A percentile compares a stretch with the other conserved stretches of the same genome.
Evolutionary conservation across 2,113 vertebrate genomes (phyloP).

Genomic region (Pelmatolapia mariae): DNA sequence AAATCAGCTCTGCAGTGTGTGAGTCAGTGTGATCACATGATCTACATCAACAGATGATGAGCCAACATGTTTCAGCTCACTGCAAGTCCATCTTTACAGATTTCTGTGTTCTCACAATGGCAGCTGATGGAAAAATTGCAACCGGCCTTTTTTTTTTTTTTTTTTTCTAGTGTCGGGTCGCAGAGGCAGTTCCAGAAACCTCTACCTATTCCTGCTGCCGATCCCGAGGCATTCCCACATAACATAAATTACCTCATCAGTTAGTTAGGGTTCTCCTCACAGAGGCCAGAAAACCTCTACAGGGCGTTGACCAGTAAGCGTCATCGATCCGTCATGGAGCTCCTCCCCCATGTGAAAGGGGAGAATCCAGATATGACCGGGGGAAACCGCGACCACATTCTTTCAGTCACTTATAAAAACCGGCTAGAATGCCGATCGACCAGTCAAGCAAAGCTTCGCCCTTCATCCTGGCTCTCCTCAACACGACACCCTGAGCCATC

Average conservation of each 20-base stretch:
- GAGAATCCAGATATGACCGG: neutral
- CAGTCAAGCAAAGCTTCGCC: neutral
- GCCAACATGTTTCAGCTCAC: neutral
- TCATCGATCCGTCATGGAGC: neutral
- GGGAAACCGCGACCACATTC: neutral
- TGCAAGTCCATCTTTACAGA: neutral
- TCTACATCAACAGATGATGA: neutral
- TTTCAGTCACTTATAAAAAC: neutral
- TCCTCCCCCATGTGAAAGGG: neutral
- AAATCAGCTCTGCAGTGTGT: neutral
- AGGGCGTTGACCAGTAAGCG: neutral
- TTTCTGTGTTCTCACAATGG: neutral
- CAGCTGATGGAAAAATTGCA: neutral
- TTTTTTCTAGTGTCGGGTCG: neutral
- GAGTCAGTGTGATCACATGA: neutral
- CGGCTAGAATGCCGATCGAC: neutral
- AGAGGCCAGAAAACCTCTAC: neutral
- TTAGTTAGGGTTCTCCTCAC: neutral
- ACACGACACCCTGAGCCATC: neutral
- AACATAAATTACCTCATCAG: neutral
- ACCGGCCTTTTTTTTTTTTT: neutral
- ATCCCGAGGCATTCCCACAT: neutral
- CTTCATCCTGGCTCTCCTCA: neutral
- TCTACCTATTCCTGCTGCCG: neutral
- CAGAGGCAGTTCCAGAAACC: neutral